Evolutionary conservation across 2,888 invertebrate genomes (phyloP).

Genomic region (Latrodectus elegans): DNA sequence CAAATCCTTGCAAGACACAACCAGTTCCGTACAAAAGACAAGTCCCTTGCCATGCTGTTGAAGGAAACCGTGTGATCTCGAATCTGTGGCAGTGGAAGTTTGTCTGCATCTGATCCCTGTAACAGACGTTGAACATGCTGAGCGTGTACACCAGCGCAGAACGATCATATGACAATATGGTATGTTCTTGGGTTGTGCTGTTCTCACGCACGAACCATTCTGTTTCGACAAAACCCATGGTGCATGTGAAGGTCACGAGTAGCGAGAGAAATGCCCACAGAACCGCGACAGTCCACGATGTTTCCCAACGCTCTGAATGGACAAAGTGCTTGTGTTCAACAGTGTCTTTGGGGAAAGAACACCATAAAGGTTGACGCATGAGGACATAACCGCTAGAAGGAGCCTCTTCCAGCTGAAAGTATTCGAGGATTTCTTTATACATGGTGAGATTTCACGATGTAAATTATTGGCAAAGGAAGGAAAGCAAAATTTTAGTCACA

Average conservation of each 20-base stretch:
- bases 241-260: conserved; percentile 74
- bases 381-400: conserved; percentile 17
- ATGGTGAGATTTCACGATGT: neutral
- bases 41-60: conserved; percentile 74
- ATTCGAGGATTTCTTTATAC: conserved; percentile 38
- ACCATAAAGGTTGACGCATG: conserved; percentile 22
- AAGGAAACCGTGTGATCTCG: conserved; percentile 69
- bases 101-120: conserved; percentile 33
- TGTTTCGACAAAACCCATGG: conserved; percentile 75
- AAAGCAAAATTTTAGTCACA: no score
- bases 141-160: conserved; percentile 51
- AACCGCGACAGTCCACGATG: conserved; percentile 72
- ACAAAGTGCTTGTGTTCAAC: conserved; percentile 25
- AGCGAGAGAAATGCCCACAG: conserved; percentile 75
- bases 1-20: conserved; percentile 73
- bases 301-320: conserved; percentile 56
- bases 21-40: conserved; percentile 74
- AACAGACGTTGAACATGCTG: conserved; percentile 62
- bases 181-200: conserved; percentile 8
- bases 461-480: neutral
- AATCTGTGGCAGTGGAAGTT: conserved; percentile 67
- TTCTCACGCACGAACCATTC: conserved; percentile 74
- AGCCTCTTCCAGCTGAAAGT: conserved; percentile 12
- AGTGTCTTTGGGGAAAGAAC: conserved; percentile 14
- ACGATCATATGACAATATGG: conserved; percentile 46